These are phyloP conservation scores for Drosophila bunnanda DNA, from an alignment of 2,888 invertebrate genomes.

Conservation along the genomic window DNA sequence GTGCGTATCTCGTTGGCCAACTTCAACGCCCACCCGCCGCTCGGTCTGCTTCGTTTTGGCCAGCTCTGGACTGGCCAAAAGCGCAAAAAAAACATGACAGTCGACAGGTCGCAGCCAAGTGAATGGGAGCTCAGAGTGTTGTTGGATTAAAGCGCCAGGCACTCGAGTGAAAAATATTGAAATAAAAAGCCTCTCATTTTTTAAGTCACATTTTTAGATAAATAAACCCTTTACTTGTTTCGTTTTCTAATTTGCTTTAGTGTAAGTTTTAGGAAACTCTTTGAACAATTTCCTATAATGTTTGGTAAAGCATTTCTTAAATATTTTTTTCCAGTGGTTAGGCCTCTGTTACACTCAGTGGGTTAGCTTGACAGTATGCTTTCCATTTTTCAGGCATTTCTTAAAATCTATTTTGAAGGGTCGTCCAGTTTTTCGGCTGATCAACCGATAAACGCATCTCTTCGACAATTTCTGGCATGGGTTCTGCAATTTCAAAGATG, in stretches of 20 bases:
- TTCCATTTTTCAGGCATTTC: not conserved
- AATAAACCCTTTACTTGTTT: not conserved
- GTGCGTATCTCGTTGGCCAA: constrained; percentile 50
- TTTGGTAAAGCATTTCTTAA: not conserved
- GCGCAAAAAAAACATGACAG: constrained; percentile 38
- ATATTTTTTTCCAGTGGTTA: not conserved
- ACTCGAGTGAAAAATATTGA: constrained; percentile 8
- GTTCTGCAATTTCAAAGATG: not conserved
- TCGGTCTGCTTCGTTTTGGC: constrained; percentile 16
- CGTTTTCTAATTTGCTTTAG: not conserved
- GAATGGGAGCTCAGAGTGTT: constrained; percentile 42
- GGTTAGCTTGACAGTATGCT: not conserved
- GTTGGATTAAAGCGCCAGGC: constrained; percentile 19
- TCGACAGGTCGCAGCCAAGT: constrained; percentile 46
- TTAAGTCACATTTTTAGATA: not conserved
- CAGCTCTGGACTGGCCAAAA: constrained; percentile 18
- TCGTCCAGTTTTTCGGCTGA: not conserved
- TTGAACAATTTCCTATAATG: not conserved
- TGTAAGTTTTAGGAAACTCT: not conserved
- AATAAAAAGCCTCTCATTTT: too few relatives aligned
- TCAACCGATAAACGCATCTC: constrained; percentile 10
- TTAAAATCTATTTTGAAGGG: constrained; percentile 32
- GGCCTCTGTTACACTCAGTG: not conserved
- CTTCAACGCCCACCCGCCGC: constrained; percentile 49
- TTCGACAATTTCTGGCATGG: not conserved